Percentiles rank a stretch among this genome's conserved stretches.
Conservation (phyloP, 2,113 vertebrate genomes). For the western clawed frog (Xenopus tropicalis) region UCB_Xtro_10.0 CM004443.2:145684501-145685000, state of each 20-base stretch:
- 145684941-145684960: conserved; percentile 17
- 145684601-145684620: too few species aligned
- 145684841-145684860: conserved; percentile 27
- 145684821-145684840: conserved; percentile 24
- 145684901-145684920: conserved; percentile 15
- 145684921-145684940: conserved; percentile 26
- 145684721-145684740: conserved; percentile 7
- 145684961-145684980: conserved; percentile 30
- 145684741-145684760: neutral
- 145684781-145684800: conserved; percentile 10
- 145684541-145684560: too few species aligned
- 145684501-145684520: too few species aligned
- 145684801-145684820: conserved; percentile 8
- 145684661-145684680: neutral
- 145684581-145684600: too few species aligned
- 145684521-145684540: too few species aligned
- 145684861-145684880: conserved; percentile 29
- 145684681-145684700: neutral
- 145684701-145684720: neutral
- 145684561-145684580: too few species aligned
- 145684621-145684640: too few species aligned
- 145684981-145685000: conserved; percentile 20
- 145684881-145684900: conserved; percentile 34
- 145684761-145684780: conserved; percentile 6
- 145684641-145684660: neutral